A percentile compares a stretch with the other conserved stretches of the same genome.
Evolutionary conservation across 1,140 invertebrate species (phyloP).

Genomic region (Pinna nobilis): DNA sequence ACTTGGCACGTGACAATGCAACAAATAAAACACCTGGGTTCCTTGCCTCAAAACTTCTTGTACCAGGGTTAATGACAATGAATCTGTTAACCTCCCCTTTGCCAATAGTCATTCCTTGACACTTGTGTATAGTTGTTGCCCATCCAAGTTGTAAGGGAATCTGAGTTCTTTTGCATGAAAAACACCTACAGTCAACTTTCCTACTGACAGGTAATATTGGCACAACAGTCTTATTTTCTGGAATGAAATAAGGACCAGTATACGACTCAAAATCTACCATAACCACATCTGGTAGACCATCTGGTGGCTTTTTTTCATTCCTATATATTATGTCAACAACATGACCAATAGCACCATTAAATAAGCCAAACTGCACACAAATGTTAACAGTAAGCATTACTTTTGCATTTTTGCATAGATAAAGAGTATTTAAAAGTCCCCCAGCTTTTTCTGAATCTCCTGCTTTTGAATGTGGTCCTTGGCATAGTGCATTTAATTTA

Average conservation of each 20-base stretch:
- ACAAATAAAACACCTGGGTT: constrained; percentile 55
- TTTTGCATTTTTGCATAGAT: constrained; percentile 30
- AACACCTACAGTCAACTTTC: constrained; percentile 26
- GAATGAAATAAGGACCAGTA: constrained; percentile 25
- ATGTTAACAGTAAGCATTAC: constrained; percentile 41
- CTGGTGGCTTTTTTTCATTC: constrained; percentile 1
- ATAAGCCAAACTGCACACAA: constrained; percentile 33
- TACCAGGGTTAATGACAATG: constrained; percentile 47
- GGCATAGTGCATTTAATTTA: constrained; percentile 19
- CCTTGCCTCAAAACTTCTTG: constrained; percentile 35
- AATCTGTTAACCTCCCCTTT: constrained; percentile 31
- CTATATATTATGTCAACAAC: constrained; percentile 34
- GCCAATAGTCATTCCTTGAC: constrained; percentile 46
- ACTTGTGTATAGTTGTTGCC: constrained; percentile 42
- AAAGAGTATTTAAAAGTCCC: not conserved
- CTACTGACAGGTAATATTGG: constrained; percentile 24
- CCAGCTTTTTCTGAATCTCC: not conserved
- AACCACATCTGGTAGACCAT: constrained; percentile 28
- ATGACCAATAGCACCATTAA: constrained; percentile 31
- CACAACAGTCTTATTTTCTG: constrained; percentile 14
- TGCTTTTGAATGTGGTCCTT: constrained; percentile 32
- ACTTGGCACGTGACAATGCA: constrained; percentile 44
- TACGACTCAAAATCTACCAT: constrained; percentile 38
- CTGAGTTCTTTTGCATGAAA: constrained; percentile 41
- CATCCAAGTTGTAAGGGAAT: constrained; percentile 44